Percentiles rank a stretch among this genome's conserved stretches.
phyloP scores from a whole-genome alignment of 2,797 vertebrate genomes.

The Syncerus caffer region DNA sequence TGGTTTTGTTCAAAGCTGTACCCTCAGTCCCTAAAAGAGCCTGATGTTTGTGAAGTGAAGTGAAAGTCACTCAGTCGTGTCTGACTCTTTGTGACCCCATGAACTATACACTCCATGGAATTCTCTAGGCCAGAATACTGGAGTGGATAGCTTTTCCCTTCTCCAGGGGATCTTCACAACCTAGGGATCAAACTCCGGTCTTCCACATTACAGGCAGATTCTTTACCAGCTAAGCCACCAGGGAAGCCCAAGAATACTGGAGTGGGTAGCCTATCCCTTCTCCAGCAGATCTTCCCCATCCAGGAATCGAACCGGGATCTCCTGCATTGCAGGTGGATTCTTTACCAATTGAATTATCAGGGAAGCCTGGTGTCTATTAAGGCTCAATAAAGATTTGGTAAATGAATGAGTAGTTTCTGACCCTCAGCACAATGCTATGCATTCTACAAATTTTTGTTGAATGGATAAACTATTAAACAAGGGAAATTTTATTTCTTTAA shows the following conservation, averaged over 20 bases:
- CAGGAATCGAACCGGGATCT: not conserved
- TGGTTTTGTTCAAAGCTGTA: not conserved
- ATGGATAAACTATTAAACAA: not conserved
- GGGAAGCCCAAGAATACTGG: not conserved
- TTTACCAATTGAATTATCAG: not conserved
- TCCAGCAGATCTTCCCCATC: not conserved
- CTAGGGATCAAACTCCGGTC: not conserved
- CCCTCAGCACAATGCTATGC: not conserved
- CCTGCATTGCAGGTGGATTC: not conserved
- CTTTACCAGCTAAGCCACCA: not conserved
- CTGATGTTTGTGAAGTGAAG: not conserved
- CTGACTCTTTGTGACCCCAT: not conserved
- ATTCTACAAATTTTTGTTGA: not conserved
- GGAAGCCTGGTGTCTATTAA: not conserved
- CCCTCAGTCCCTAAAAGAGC: not conserved
- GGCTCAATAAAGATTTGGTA: not conserved
- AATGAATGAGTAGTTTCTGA: not conserved
- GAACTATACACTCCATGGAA: not conserved
- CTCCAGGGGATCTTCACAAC: not conserved
- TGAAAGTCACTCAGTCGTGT: not conserved
- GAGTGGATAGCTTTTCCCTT: not conserved
- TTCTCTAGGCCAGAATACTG: not conserved
- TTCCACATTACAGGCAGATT: not conserved
- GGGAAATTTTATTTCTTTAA: not conserved
- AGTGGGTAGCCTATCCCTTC: not conserved